Percentiles rank a stretch among this genome's conserved stretches.
Conservation (phyloP, 2,888 invertebrate genomes). For the Microctonus hyperodae region DNA sequence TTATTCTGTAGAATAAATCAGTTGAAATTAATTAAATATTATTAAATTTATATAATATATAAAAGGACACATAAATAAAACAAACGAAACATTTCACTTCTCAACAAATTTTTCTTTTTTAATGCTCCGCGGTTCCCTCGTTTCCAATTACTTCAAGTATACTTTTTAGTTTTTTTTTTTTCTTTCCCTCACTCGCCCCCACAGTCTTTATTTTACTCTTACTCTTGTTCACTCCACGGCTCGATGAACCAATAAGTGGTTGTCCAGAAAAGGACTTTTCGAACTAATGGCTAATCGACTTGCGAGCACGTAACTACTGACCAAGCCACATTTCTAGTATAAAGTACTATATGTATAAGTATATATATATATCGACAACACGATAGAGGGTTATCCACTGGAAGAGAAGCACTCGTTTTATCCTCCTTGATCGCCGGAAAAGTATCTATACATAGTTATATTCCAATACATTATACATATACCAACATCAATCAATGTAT, state of each 20-base stretch:
- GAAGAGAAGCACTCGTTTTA: conserved; percentile 9
- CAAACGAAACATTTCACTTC: conserved; percentile 9
- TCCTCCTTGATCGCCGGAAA: conserved; percentile 7
- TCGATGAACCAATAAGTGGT: conserved; percentile 17
- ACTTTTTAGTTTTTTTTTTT: neutral
- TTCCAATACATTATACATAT: conserved; percentile 5
- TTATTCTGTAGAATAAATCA: neutral
- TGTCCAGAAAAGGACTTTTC: conserved; percentile 21
- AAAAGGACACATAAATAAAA: neutral
- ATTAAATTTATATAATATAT: neutral
- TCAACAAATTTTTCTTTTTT: neutral
- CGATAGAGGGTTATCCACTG: conserved; percentile 3
- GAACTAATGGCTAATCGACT: conserved; percentile 31
- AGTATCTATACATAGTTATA: neutral
- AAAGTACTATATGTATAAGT: neutral
- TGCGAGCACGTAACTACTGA: conserved; percentile 24
- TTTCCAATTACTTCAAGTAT: conserved; percentile 7
- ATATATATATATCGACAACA: conserved; percentile 3
- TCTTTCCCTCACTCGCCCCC: neutral
- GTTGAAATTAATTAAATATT: too few relatives aligned
- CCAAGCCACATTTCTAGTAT: conserved; percentile 14
- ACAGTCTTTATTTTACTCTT: neutral
- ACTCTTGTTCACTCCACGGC: conserved; percentile 3
- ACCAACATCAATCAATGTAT: too few relatives aligned
- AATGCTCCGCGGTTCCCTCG: neutral